A percentile compares a stretch with the other conserved stretches of the same genome.
phyloP scores from a whole-genome alignment of 2,888 invertebrate genomes.

The Coleophora deauratella region DNA sequence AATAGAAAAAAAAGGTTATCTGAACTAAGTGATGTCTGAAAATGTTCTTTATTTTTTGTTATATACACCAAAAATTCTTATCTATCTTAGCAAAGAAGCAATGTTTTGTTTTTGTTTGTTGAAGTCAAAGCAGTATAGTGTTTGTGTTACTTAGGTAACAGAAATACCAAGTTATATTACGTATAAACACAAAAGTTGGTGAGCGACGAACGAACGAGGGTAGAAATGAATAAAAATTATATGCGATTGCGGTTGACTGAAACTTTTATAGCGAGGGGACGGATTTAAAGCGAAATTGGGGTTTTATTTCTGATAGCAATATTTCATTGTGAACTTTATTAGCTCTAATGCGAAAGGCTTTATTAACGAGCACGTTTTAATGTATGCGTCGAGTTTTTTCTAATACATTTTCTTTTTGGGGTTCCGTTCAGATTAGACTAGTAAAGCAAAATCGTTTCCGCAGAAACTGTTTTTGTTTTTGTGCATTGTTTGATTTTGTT shows the following conservation, averaged over 20 bases:
- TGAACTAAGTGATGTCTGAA: too few relatives aligned
- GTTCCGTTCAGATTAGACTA: conserved; percentile 14
- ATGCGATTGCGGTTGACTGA: conserved; percentile 43
- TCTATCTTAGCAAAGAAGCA: too few relatives aligned
- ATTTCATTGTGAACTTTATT: conserved; percentile 61
- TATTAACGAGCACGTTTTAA: conserved; percentile 44
- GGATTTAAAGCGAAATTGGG: conserved; percentile 40
- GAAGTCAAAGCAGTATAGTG: too few relatives aligned
- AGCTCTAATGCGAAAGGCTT: conserved; percentile 48
- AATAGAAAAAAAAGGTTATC: too few relatives aligned
- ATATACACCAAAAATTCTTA: too few relatives aligned
- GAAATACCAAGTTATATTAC: conserved; percentile 36
- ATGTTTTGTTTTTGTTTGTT: too few relatives aligned
- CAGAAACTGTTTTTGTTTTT: too few relatives aligned
- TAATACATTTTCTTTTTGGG: conserved; percentile 19
- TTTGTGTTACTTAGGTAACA: conserved; percentile 39
- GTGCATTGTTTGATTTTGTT: too few relatives aligned
- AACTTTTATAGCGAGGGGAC: conserved; percentile 53
- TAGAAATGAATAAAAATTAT: conserved; percentile 49
- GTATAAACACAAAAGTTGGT: conserved; percentile 42
- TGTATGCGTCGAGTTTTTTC: conserved; percentile 24
- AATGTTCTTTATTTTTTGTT: too few relatives aligned
- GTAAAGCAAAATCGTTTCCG: neutral
- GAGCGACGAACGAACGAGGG: conserved; percentile 21
- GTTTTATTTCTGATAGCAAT: conserved; percentile 50